Evolutionary conservation across 2,888 invertebrate genomes (phyloP).

Genomic region (Alsophila aescularia): DNA sequence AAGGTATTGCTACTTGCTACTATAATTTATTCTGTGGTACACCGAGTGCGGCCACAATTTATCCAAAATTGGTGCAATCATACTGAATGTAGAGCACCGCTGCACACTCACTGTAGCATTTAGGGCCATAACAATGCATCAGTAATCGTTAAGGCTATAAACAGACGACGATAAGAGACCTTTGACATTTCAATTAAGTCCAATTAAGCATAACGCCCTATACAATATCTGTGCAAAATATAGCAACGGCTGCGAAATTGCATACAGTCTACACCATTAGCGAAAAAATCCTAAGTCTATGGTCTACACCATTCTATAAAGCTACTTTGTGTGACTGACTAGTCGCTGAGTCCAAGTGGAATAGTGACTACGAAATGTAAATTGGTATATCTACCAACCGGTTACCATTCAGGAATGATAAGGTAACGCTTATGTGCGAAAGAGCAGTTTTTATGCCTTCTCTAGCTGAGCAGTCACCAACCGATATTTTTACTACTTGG

Average conservation of each 20-base stretch:
- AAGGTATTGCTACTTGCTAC: too few relatives aligned
- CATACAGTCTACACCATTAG: conserved; percentile 24
- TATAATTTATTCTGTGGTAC: too few relatives aligned
- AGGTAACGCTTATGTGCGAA: conserved; percentile 45
- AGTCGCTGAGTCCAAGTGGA: conserved; percentile 49
- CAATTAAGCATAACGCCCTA: conserved; percentile 48
- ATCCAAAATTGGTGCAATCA: too few relatives aligned
- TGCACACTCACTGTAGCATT: neutral
- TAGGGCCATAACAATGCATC: conserved; percentile 44
- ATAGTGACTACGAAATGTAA: conserved; percentile 57
- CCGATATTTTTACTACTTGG: too few relatives aligned
- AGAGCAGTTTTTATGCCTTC: conserved; percentile 36
- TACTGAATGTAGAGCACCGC: too few relatives aligned
- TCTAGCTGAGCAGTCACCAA: conserved; percentile 10
- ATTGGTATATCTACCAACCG: conserved; percentile 62
- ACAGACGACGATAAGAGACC: conserved; percentile 47
- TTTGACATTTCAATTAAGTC: conserved; percentile 64
- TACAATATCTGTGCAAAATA: conserved; percentile 54
- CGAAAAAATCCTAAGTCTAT: too few relatives aligned
- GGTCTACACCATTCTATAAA: too few relatives aligned
- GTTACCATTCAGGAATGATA: conserved; percentile 51
- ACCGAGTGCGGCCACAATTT: neutral
- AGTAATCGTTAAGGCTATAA: conserved; percentile 46
- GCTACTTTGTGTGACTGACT: conserved; percentile 20
- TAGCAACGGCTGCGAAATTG: conserved; percentile 42